A percentile compares a stretch with the other conserved stretches of the same genome.
Evolutionary conservation across 2,113 vertebrate genomes (phyloP).

Genomic region (Podarcis cretensis): DNA sequence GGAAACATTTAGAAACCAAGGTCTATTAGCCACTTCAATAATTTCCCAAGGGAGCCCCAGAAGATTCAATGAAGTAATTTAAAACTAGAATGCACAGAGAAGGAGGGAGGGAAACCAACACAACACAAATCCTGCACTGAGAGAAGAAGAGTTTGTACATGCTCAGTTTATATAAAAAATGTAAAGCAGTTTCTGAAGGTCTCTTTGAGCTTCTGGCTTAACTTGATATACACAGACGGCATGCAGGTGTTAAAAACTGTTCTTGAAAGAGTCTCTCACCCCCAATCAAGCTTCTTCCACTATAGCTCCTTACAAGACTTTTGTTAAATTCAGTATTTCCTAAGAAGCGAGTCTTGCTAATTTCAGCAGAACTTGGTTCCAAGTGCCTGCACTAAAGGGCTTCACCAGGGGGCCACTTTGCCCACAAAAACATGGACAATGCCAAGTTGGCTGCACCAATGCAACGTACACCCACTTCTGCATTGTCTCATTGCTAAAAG

Average conservation of each 20-base stretch:
- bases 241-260: neutral
- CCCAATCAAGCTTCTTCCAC: neutral
- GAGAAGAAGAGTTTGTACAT: constrained; percentile 11
- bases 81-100: neutral
- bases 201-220: neutral
- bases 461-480: neutral
- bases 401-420: neutral
- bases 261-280: neutral
- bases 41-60: neutral
- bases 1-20: neutral
- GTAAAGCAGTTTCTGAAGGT: neutral
- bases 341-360: neutral
- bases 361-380: neutral
- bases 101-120: neutral
- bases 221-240: neutral
- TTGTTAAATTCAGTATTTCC: neutral
- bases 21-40: neutral
- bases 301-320: neutral
- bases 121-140: neutral
- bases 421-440: neutral
- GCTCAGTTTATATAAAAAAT: neutral
- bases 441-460: neutral
- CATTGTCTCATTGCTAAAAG: neutral
- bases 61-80: constrained; percentile 19
- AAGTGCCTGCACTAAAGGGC: neutral